Evolutionary conservation across 2,888 invertebrate genomes (phyloP), one percentile per base, ranked within the genome.

Genomic region (Drosophila yooni): DNA sequence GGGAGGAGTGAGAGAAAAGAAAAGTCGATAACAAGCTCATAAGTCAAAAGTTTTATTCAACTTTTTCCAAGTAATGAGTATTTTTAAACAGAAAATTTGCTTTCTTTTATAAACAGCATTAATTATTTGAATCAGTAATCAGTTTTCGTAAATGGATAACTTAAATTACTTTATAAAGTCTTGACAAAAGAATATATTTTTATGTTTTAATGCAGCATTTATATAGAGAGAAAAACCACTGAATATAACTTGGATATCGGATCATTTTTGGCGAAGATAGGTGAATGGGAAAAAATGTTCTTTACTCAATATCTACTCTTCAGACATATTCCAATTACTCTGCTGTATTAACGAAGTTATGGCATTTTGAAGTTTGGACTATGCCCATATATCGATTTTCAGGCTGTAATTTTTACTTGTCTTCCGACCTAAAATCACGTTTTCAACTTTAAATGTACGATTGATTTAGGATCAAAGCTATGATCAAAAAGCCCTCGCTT

Each of bases 41-140:
- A 57, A 54, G 61, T 64, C 56, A 51, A 57, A 76, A 70, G 29
- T 33, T 57, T 50, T 33, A 40, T 18, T 51, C 5, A 38, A 46
- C 48, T 48, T 67, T 38, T 38, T 38, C n/a, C 27, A 31, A 27
- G 68, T 54, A 27, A 38, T 48, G 2, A 3, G 2, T 25, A 25
- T 4, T 13, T 4, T 1, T 8, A 18, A 36, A 21, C 13, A 61
- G 18, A 1, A 27, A 25, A 21, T 15, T 46, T 13, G 7, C 3
- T 3, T 3, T 13, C 18, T 46, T 11, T 43, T 15, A 36, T 34
- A 34, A 13, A 34, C 13, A 6, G 6, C 2, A 11, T 11, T 21
- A 43, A 43, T 3, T 6, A 21, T 21, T 6, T 43, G 3, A 43
- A 11, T 21, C 11, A 13, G 11, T 21, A 13, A 3, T 43, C 43